Conservation (phyloP, 2,113 vertebrate genomes). For the Trachemys scripta region DNA sequence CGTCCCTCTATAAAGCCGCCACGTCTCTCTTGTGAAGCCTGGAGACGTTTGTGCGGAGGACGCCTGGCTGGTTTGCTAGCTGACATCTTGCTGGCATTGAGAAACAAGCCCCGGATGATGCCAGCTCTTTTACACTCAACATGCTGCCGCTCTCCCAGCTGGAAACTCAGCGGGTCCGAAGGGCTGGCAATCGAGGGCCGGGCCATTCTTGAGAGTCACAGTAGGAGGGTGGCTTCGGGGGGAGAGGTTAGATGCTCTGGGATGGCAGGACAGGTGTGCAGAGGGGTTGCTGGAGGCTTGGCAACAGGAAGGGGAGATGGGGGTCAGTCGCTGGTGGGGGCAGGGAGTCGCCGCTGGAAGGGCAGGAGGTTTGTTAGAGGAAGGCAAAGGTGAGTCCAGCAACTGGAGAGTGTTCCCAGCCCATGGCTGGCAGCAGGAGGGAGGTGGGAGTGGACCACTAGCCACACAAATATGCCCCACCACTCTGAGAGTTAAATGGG, state of each 20-base stretch:
- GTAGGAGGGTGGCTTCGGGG: background rate
- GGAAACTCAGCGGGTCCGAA: background rate
- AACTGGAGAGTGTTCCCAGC: background rate
- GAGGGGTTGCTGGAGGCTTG: background rate
- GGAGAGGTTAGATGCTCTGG: background rate
- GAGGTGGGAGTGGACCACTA: background rate
- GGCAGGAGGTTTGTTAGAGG: background rate
- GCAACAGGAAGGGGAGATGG: background rate
- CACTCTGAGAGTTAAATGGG: background rate
- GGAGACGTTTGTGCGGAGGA: background rate
- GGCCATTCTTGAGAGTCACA: background rate
- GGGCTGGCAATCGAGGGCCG: background rate
- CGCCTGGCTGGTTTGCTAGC: background rate
- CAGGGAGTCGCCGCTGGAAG: background rate
- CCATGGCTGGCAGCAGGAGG: background rate
- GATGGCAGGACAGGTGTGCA: background rate
- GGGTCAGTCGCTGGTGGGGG: background rate
- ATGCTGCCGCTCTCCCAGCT: background rate
- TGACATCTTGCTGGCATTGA: background rate
- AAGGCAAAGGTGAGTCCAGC: background rate
- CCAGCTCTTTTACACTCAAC: background rate
- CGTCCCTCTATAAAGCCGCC: background rate
- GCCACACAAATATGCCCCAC: background rate
- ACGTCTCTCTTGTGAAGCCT: background rate
- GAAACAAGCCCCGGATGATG: background rate